Percentiles rank a stretch among this genome's conserved stretches.
Evolutionary conservation across 2,888 invertebrate genomes (phyloP).

Genomic region (Synanthedon formicaeformis): DNA sequence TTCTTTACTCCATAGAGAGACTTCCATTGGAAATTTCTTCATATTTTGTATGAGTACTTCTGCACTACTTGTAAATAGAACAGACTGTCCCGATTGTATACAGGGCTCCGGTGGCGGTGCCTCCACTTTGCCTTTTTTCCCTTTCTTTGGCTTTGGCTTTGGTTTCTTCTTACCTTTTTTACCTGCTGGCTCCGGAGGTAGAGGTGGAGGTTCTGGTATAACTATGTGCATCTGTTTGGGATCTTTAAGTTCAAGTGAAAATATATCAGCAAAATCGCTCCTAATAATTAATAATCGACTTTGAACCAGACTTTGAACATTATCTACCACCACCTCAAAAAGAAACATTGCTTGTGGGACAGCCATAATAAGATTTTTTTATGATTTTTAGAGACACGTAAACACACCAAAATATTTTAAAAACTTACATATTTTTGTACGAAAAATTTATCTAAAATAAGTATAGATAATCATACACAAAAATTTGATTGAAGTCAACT

Average conservation of each 20-base stretch:
- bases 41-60: conserved; percentile 50
- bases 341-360: conserved; percentile 52
- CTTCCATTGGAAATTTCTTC: conserved; percentile 40
- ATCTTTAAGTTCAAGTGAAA: conserved; percentile 55
- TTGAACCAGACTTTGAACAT: conserved; percentile 38
- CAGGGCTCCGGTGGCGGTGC: conserved; percentile 45
- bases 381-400: background rate
- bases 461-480: too few relatives aligned
- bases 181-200: conserved; percentile 46
- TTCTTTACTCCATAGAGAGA: conserved; percentile 58
- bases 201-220: conserved; percentile 53
- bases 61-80: conserved; percentile 49
- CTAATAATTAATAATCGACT: conserved; percentile 42
- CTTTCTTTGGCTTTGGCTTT: conserved; percentile 35
- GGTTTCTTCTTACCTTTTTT: conserved; percentile 37
- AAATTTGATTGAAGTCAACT: too few relatives aligned
- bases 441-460: too few relatives aligned
- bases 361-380: conserved; percentile 30
- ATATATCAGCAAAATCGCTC: conserved; percentile 55
- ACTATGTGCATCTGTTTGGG: conserved; percentile 58
- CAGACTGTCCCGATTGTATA: conserved; percentile 57
- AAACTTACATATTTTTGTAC: background rate
- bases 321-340: conserved; percentile 56
- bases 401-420: background rate
- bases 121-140: conserved; percentile 34